These are phyloP conservation scores for Malacoraja senta DNA, from an alignment of 2,797 vertebrate genomes.

Conservation along the genomic window DNA sequence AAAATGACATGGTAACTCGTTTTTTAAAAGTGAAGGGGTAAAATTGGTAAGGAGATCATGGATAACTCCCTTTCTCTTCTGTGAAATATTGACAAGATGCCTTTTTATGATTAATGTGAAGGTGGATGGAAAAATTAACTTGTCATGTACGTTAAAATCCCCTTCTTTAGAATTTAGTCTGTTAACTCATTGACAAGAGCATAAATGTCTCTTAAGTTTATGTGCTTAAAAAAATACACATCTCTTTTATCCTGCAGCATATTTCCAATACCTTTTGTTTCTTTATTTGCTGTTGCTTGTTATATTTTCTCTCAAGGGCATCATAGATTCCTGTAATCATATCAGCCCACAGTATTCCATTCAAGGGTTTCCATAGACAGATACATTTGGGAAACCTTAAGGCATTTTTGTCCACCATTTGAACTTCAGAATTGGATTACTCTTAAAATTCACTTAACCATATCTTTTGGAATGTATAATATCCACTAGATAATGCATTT, in stretches of 20 bases:
- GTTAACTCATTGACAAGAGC: neutral
- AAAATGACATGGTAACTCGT: too few relatives aligned
- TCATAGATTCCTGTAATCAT: neutral
- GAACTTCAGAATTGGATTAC: neutral
- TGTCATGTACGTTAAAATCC: neutral
- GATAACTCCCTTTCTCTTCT: too few relatives aligned
- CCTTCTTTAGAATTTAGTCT: neutral
- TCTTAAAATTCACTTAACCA: neutral
- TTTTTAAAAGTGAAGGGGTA: neutral
- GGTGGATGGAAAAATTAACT: neutral
- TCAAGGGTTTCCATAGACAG: neutral
- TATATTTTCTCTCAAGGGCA: neutral
- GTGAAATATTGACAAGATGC: too few relatives aligned
- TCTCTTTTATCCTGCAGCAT: neutral
- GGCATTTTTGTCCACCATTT: neutral
- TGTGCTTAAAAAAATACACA: too few relatives aligned
- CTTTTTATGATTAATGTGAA: too few relatives aligned
- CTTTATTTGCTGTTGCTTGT: neutral
- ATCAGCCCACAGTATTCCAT: neutral
- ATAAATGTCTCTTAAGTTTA: too few relatives aligned
- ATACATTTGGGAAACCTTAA: neutral
- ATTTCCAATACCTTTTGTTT: neutral
- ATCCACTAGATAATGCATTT: neutral
- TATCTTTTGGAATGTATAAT: neutral
- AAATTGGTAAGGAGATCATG: too few relatives aligned